Evolutionary conservation across 2,113 vertebrate genomes (phyloP), one percentile per base, ranked within the genome.

Genomic region (Pituophis catenifer): DNA sequence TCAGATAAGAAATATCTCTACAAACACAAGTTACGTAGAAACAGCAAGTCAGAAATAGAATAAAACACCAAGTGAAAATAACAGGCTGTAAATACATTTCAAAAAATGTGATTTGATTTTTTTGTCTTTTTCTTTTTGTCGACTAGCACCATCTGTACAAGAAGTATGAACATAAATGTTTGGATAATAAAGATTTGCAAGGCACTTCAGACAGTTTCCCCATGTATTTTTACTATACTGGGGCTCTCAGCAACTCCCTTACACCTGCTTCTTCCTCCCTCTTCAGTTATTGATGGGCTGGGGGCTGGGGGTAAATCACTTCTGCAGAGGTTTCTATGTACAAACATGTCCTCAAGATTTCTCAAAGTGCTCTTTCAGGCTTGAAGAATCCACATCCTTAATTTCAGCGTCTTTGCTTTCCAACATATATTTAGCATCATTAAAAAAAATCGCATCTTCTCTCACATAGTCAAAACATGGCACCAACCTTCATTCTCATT

Each of bases 131-230:
- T 96, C 93, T 93, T 97, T 97, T 97, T 96, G 95, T 96, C 93
- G 95, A 97, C 98, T 98, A 99, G 99, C 99, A 99, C 98, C 99
- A 97, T 98, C 98, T 98, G 98, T 98, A 98, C 98, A 99, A 96
- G 96, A 97, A 96, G 97, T 98, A 98, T 97, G 97, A 97, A 97
- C 98, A 98, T 98, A 98, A 96, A 97, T 95, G 97, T 98, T 97
- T 98, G 96, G 97, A 97, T 98, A 98, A 98, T 97, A 97, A 98
- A 98, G 98, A 98, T 98, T 99, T 99, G 98, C 98, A 98, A 99
- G 99, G 99, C 99, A 99, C 99, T 99, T 99, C 96, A 97, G 57
- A 97, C 98, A 97, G 97, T 98, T 97, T 96, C 96, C 97, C 96
- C 95, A 95, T 97, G 96, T 97, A 97, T 93, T 95, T 93, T 94